Evolutionary conservation across 2,888 invertebrate genomes (phyloP).

Genomic region (Lochmaea capreae): DNA sequence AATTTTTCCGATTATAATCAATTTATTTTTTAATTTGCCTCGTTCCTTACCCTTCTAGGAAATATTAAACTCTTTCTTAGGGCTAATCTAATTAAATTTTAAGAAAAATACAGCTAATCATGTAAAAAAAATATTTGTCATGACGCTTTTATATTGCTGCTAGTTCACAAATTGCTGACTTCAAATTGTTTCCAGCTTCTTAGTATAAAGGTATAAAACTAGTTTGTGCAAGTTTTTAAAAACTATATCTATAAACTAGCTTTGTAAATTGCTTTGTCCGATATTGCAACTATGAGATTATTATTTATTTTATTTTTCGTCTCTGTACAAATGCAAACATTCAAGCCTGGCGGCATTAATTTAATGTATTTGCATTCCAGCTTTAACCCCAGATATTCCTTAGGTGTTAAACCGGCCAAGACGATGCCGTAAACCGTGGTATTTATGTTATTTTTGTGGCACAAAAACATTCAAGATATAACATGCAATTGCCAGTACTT

Average conservation of each 20-base stretch:
- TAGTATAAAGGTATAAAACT: too few relatives aligned
- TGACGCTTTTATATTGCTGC: not conserved
- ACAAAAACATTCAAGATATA: slow-evolving; percentile 23
- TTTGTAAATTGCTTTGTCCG: not conserved
- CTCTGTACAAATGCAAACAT: not conserved
- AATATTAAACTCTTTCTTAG: not conserved
- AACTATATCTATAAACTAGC: not conserved
- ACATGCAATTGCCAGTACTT: slow-evolving; percentile 22
- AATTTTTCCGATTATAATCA: too few relatives aligned
- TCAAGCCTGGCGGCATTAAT: slow-evolving; percentile 30
- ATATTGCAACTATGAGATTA: not conserved
- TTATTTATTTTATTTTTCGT: not conserved
- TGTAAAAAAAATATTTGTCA: not conserved
- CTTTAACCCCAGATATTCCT: slow-evolving; percentile 38
- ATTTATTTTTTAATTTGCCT: too few relatives aligned
- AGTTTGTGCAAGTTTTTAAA: too few relatives aligned
- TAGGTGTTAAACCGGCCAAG: slow-evolving; percentile 37
- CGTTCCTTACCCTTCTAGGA: not conserved
- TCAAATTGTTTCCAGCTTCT: too few relatives aligned
- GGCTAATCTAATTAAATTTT: not conserved
- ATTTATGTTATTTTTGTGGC: slow-evolving; percentile 39
- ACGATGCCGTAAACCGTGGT: slow-evolving; percentile 35
- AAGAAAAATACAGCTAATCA: not conserved
- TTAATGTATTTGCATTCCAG: slow-evolving; percentile 35
- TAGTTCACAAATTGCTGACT: too few relatives aligned